A percentile compares a stretch with the other conserved stretches of the same genome.
phyloP scores from a whole-genome alignment of 2,888 invertebrate species.

The Morpho deidamia region DNA sequence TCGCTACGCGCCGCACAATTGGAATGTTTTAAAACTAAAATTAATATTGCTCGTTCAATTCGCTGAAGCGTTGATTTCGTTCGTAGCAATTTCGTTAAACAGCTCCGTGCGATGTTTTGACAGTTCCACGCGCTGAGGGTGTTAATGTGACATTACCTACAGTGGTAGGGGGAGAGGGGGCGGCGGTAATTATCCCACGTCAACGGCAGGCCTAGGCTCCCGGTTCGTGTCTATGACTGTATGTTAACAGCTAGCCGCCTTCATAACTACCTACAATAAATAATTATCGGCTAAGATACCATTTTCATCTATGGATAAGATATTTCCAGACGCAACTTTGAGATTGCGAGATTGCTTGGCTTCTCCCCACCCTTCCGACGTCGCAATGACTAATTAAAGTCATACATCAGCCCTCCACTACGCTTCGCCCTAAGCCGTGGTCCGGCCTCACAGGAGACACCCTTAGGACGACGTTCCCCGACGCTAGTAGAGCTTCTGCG shows the following conservation, averaged over 20 bases:
- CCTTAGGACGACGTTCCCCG: too few relatives aligned
- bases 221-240: constrained; percentile 54
- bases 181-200: constrained; percentile 74
- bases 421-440: too few relatives aligned
- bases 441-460: too few relatives aligned
- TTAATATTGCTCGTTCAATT: constrained; percentile 18
- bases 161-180: constrained; percentile 27
- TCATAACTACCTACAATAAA: constrained; percentile 29
- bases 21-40: not conserved
- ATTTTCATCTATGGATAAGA: not conserved
- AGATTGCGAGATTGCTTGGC: too few relatives aligned
- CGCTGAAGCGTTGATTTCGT: constrained; percentile 44
- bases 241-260: constrained; percentile 31
- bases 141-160: constrained; percentile 73
- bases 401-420: too few relatives aligned
- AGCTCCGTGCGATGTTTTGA: constrained; percentile 63
- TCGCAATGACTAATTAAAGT: too few relatives aligned
- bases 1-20: not conserved
- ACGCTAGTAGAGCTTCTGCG: too few relatives aligned
- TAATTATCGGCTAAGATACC: constrained; percentile 11
- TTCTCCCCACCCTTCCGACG: too few relatives aligned
- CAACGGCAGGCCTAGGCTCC: constrained; percentile 69
- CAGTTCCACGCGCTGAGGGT: constrained; percentile 63
- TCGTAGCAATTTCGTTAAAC: constrained; percentile 57
- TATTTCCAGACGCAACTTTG: too few relatives aligned